Base-by-base conservation (phyloP, 1,140 invertebrate species). In the Drosophila chauvacae region DNA sequence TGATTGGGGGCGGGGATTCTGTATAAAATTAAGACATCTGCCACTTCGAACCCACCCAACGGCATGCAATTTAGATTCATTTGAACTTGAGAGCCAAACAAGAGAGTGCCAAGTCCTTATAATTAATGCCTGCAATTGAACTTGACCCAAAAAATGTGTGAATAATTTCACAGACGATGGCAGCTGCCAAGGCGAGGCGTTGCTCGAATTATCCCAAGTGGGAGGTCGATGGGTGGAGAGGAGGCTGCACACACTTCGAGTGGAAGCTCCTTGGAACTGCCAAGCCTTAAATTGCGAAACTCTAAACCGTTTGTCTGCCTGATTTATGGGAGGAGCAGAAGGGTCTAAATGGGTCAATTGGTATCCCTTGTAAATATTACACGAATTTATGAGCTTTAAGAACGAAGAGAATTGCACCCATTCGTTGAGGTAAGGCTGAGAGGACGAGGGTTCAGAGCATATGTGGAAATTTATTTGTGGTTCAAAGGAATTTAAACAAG, bases 81-180 rank as follows among this genome's bases (percentile, higher is more conserved):
- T 83, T 82, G 79, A 81, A 69, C 82, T 87, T 62, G 63, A 58
- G 59, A 33, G 64, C 35, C 42, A 35, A 37, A 35, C 28, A 30
- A 41, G 30, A 47, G 58, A 60, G 45, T 76, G 84, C 76, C 83
- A 87, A 87, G 83, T 88, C 85, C 81, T 80, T 84, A 64, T 77
- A 81, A 90, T 90, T 84, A 88, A 88, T 88, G 85, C 64, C 61
- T 59, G 71, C 80, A 90, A 66, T 81, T 88, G 73, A 90, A 83
- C 84, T 88, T 90, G 84, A 90, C 84, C 84, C 77, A 84, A 81
- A 86, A 87, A 74, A 39, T 60, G 26, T 35, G 45, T 57, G 39
- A 74, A 68, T 50, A 39, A 65, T 63, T 64, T 69, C 64, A 56
- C 59, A 56, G 55, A 66, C 56, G 59, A n/a, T 33, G 48, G 74